Evolutionary conservation across 2,797 vertebrate genomes (phyloP), one percentile per base, ranked within the genome.

Genomic region (Gephyroberyx darwinii): DNA sequence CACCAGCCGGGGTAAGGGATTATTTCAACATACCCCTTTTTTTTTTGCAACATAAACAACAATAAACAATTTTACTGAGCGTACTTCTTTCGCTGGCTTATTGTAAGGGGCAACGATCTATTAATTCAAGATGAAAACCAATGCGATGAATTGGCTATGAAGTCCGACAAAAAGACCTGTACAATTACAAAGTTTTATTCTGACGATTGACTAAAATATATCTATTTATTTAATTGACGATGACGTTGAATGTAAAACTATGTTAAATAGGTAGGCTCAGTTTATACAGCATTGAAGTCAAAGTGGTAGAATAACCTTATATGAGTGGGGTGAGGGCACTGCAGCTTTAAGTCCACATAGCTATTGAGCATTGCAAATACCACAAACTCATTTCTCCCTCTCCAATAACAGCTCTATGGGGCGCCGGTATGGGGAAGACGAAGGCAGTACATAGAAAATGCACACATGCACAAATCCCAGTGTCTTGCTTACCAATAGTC

Each of bases 1-100:
- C 93, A 92, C 72, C 93, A 93, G 91, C 90, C 87, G 69, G 84
- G 93, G 93, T 94, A 92, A 93, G 91, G 61, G 70, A 81, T 77
- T 70, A 71, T 89, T 89, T 83, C 14, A 68, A 59, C 88, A 78
- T 55, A 26, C 26, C 26, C 77, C 71, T 45, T 55, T 43, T 64
- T 63, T 64, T 10, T 16, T 12, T 9, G 69, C 61, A 69, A 54
- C 35, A 39, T 8, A 57, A 73, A 72, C 47, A 75, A 66, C 35
- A 71, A 20, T n/a, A 63, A 75, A 78, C 62, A 77, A 50, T 55
- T 20, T 51, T 30, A 20, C 31, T 4, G 26, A 66, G 37, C 12
- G 20, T 17, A 16, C 26, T 26, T 26, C 1, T 26, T 14, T 8
- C 55, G 33, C 59, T 61, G 30, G 41, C 59, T 64, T 30, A 31